A percentile compares a stretch with the other conserved stretches of the same genome.
Conservation (phyloP, 2,797 vertebrate species). For the Psittacula echo region DNA sequence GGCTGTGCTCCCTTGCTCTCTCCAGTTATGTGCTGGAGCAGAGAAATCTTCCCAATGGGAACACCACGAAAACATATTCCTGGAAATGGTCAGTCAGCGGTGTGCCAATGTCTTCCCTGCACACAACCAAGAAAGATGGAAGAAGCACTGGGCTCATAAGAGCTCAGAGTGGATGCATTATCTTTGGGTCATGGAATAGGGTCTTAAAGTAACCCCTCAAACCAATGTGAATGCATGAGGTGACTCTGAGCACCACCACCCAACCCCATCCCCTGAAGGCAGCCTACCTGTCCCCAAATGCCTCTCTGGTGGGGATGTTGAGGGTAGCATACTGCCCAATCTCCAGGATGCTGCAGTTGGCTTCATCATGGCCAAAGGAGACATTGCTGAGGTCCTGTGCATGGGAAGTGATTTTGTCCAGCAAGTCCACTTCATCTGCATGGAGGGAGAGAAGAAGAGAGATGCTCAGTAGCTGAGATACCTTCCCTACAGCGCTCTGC, state of each 20-base stretch:
- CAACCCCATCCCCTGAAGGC: neutral
- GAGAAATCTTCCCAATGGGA: neutral
- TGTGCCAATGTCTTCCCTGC: neutral
- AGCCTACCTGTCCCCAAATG: constrained; percentile 82
- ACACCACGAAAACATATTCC: neutral
- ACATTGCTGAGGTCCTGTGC: constrained; percentile 78
- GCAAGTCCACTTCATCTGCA: constrained; percentile 85
- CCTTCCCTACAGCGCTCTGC: neutral
- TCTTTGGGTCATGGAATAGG: fast-evolving
- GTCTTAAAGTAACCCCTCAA: neutral
- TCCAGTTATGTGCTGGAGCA: neutral
- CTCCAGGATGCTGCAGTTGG: constrained; percentile 80
- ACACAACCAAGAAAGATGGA: too few relatives aligned
- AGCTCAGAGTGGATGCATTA: neutral
- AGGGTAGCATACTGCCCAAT: constrained; percentile 89
- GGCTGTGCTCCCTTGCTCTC: neutral
- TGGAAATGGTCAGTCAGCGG: neutral
- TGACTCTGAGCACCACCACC: neutral
- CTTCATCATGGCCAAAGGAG: constrained; percentile 74
- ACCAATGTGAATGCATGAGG: fast-evolving
- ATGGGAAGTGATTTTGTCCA: constrained; percentile 78
- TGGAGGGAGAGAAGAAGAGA: neutral
- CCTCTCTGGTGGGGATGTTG: constrained; percentile 78
- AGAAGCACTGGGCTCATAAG: neutral
- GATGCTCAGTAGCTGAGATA: neutral